Conservation (phyloP, 2,888 invertebrate species). For the Zhuqinia jingwanae region DNA sequence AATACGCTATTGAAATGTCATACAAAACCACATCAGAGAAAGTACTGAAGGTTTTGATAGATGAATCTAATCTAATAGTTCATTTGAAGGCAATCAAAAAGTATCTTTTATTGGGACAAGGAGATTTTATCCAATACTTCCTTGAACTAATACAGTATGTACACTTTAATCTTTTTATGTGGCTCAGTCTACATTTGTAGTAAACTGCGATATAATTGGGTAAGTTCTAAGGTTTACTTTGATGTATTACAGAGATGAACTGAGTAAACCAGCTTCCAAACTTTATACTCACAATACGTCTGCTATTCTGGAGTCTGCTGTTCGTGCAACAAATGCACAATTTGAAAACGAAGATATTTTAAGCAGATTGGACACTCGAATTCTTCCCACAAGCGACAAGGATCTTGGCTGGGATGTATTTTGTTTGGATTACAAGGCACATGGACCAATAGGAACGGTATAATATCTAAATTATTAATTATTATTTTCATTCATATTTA, state of each 20-base stretch:
- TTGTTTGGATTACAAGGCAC: constrained; percentile 91
- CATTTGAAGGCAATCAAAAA: constrained; percentile 95
- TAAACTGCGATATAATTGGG: too few species aligned
- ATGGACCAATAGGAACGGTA: constrained; percentile 94
- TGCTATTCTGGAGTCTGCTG: constrained; percentile 91
- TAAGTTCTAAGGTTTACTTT: not conserved
- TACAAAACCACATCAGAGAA: constrained; percentile 93
- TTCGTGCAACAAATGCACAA: constrained; percentile 96
- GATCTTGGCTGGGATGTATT: constrained; percentile 96
- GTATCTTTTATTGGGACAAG: constrained; percentile 96
- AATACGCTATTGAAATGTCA: constrained; percentile 90
- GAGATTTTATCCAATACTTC: constrained; percentile 96
- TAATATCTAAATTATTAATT: constrained; percentile 49
- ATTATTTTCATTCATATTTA: too few species aligned
- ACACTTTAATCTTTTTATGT: too few species aligned
- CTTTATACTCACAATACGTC: constrained; percentile 94
- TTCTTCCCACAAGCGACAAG: constrained; percentile 85
- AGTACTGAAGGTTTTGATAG: constrained; percentile 91
- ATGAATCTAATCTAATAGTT: constrained; percentile 93
- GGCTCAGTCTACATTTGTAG: too few species aligned
- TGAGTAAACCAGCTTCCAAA: constrained; percentile 92
- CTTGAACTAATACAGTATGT: constrained; percentile 94
- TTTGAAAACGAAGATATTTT: constrained; percentile 95
- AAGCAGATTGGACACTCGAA: constrained; percentile 91
- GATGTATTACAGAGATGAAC: constrained; percentile 87